Base-by-base conservation (phyloP, 2,888 invertebrate species). In the Polia nebulosa region DNA sequence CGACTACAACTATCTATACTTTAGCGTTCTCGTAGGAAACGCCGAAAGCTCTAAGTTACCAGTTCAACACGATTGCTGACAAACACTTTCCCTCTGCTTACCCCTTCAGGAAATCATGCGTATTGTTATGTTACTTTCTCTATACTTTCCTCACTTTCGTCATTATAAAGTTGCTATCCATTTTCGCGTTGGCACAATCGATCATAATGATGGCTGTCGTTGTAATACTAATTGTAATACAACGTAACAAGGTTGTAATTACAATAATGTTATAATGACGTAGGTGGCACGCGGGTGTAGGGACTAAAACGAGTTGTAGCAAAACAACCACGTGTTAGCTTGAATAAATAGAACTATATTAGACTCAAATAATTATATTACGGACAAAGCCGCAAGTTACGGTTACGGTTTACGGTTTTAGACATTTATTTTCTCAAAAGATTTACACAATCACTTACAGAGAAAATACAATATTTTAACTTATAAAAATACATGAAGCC, bases 221-320 rank as follows among this genome's bases (percentile, higher is more conserved):
- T 60, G 63, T 74, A 78, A 76, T 83, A 72, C 51, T 70, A 74
- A 73, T 75, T 70, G 20, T 72, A 78, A 63, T 1, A 52, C 69
- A 57, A 72, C 63, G 69, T 36, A 70, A 79, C 85, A 88, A 82
- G 81, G 85, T 84, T 71, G 78, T 76, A 71, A 83, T 85, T 83
- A 70, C 78, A 61, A 22, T 71, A 68, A n/a, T 55, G 20, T 13
- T 44, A 15, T 44, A 22, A 41, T 62, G 17, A 57, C 41, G 47
- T 65, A 69, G 52, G 60, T 59, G 70, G 66, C 51, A 66, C 51
- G 52, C 55, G 39, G 51, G 49, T 70, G 63, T 49, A 75, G 74
- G 69, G 73, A 74, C 65, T 70, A 34, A 79, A 87, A 88, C 88
- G 81, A 68, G 87, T 89, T 86, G 60, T 63, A 71, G 77, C 72